A percentile compares a stretch with the other conserved stretches of the same genome.
phyloP scores from a whole-genome alignment of 2,797 vertebrate species.

The Artibeus lituratus region DNA sequence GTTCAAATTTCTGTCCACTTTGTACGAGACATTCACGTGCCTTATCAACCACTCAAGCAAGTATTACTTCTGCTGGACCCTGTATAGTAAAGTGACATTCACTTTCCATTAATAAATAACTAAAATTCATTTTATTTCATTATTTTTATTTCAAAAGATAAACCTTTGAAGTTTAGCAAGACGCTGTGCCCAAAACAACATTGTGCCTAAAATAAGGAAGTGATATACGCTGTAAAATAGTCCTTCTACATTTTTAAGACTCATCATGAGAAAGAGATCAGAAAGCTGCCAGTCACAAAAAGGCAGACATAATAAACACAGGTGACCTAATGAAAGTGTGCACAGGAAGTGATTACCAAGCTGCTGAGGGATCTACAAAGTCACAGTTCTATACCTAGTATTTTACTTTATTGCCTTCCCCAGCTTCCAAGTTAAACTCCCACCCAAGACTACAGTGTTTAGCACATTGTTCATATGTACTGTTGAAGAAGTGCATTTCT shows the following conservation, averaged over 20 bases:
- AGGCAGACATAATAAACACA: background rate
- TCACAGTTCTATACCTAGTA: background rate
- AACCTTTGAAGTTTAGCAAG: background rate
- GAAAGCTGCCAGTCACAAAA: background rate
- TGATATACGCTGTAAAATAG: background rate
- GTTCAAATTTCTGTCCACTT: no score
- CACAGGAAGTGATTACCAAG: background rate
- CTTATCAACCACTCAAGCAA: no score
- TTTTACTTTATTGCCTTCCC: background rate
- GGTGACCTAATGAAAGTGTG: background rate
- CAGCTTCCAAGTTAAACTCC: background rate
- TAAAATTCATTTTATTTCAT: conserved; percentile 23
- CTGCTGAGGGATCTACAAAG: background rate
- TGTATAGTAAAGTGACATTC: conserved; percentile 22
- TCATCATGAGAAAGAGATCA: background rate
- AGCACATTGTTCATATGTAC: background rate
- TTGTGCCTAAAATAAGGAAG: background rate
- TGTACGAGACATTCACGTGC: no score
- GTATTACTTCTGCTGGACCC: no score
- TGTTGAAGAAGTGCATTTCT: background rate
- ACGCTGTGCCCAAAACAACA: background rate
- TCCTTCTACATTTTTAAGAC: background rate
- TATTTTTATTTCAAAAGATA: conserved; percentile 23
- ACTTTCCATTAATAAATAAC: conserved; percentile 30
- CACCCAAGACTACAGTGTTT: background rate